Evolutionary conservation across 2,797 vertebrate genomes (phyloP).

Genomic region (Fringilla coelebs): DNA sequence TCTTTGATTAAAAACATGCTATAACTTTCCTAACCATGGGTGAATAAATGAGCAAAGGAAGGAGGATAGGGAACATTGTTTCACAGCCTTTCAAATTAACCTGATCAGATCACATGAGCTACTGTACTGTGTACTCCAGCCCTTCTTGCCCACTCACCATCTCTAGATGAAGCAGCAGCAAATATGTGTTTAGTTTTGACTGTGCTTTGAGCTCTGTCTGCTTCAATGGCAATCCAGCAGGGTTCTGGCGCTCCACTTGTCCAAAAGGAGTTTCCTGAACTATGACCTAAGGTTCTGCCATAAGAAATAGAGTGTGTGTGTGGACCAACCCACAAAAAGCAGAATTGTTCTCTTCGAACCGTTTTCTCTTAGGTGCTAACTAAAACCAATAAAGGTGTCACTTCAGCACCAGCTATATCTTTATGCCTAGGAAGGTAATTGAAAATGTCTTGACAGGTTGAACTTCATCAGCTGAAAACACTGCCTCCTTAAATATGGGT

Average conservation of each 20-base stretch:
- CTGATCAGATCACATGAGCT: background rate
- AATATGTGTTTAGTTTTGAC: background rate
- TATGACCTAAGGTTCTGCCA: background rate
- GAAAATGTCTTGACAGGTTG: background rate
- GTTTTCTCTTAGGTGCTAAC: background rate
- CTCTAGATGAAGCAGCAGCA: background rate
- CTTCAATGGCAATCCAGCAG: background rate
- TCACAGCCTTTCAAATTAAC: background rate
- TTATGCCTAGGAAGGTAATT: background rate
- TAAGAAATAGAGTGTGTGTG: background rate
- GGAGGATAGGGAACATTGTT: background rate
- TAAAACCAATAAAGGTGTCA: background rate
- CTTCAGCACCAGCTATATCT: background rate
- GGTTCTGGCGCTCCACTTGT: background rate
- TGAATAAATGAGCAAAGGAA: background rate
- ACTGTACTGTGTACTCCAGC: background rate
- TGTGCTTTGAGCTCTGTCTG: background rate
- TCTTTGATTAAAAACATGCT: background rate
- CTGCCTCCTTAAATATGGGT: background rate
- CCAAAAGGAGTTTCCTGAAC: background rate
- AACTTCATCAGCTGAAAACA: background rate
- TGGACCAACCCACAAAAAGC: background rate
- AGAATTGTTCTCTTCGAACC: background rate
- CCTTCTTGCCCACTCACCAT: background rate
- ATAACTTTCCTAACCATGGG: background rate